Percentiles rank a stretch among this genome's conserved stretches.
These are phyloP conservation scores for Synodontis membranacea DNA, from an alignment of 2,113 vertebrate genomes.

Conservation along the genomic window DNA sequence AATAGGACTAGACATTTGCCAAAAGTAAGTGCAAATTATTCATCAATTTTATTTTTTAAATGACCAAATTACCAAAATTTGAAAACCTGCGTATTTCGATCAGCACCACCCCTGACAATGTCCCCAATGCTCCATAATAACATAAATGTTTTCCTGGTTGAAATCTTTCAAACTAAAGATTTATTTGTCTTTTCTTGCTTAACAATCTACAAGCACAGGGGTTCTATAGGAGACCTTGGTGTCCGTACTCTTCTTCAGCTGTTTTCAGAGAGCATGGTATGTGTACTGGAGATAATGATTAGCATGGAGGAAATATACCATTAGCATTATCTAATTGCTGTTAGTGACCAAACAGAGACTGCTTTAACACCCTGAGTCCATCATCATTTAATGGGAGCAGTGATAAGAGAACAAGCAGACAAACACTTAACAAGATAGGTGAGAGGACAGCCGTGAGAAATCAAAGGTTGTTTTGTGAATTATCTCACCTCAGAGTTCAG, in stretches of 20 bases:
- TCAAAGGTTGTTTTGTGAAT: slow-evolving; percentile 30
- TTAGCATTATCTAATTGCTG: slow-evolving; percentile 31
- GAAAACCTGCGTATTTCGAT: too few relatives aligned
- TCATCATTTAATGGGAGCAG: slow-evolving; percentile 16
- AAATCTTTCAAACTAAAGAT: not conserved
- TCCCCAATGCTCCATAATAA: not conserved
- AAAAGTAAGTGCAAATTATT: not conserved
- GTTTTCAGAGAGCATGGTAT: not conserved
- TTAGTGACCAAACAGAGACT: slow-evolving; percentile 33
- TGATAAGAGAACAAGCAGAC: slow-evolving; percentile 16
- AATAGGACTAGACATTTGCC: not conserved
- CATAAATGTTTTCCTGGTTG: not conserved
- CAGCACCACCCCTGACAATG: not conserved
- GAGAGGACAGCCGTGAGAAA: slow-evolving; percentile 25
- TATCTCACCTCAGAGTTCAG: slow-evolving; percentile 32
- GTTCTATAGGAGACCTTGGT: not conserved
- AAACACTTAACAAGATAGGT: slow-evolving; percentile 17
- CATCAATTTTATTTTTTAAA: not conserved
- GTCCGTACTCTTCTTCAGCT: not conserved
- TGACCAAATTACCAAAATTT: not conserved
- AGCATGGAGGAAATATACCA: slow-evolving; percentile 4
- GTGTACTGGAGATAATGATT: slow-evolving; percentile 34
- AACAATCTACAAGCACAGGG: not conserved
- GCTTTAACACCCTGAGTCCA: slow-evolving; percentile 29
- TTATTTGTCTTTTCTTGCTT: not conserved